Base-by-base conservation (phyloP, 2,113 vertebrate genomes). In the Takifugu flavidus region DNA sequence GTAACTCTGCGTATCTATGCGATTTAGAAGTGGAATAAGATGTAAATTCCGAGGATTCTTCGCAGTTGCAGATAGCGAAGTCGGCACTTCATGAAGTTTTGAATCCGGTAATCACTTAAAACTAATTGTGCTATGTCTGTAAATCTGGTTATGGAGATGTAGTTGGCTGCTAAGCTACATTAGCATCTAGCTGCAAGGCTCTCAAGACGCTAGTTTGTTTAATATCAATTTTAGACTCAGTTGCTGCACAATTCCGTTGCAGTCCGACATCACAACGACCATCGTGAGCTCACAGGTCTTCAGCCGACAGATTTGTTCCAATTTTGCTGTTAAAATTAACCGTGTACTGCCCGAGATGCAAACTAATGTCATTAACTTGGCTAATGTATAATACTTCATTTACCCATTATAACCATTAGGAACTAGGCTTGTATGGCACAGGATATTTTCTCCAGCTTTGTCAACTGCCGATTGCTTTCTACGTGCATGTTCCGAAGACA, bases 161-260 rank as follows among this genome's bases (percentile, higher is more conserved):
- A 39, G 34, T 39, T 77, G 11, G 34, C 34, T 39, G 34, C 34
- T 39, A 39, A 82, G 62, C 73, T 59, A 1, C 43, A 53, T 65
- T 86, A 86, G 84, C 86, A 60, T 68, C 20, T 56, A 65, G 74
- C 73, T n/a, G 13, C 34, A 14, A 25, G 58, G 43, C 59, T 63
- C 66, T 7, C 34, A 14, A 25, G 58, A 34, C 59, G 66, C 66
- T 7, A 39, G 64, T 57, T 49, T 49, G 44, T 55, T 45, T 47
- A 20, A 51, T 46, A 10, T 50, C 31, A 39, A 29, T 25, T 13
- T 42, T 2, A 4, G 4, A 55, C 10, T 26, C 13, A 1, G 15
- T 4, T 15, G 49, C 6, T 12, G 4, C 25, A 26, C 4, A 25
- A 50, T 50, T 11, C 4, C 8, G 10, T 50, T 12, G 3, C 49